Base-by-base conservation (phyloP, 2,888 invertebrate genomes). In the Eutolmus rufibarbis region DNA sequence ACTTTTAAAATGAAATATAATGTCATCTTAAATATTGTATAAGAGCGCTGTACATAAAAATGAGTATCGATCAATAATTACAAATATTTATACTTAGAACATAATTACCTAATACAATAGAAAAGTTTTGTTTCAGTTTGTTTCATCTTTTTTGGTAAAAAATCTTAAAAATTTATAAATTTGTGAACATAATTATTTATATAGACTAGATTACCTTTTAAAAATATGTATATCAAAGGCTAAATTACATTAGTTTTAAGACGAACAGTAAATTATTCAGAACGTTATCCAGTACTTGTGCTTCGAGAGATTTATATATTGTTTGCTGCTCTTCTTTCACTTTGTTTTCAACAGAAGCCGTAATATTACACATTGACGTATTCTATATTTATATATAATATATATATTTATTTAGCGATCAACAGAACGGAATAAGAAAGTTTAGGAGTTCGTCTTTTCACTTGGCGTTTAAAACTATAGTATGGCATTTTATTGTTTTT, bases 191-290 rank as follows among this genome's bases (percentile, higher is more conserved):
- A 87, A 88, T 66, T 82, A 76, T 57, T 86, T 86, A 77, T 88
- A 88, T 87, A 87, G 88, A 88, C 88, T 88, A 88, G 88, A 88
- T 88, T 88, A 88, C 51, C 86, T 78, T 88, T 87, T 86, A 88
- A 87, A 87, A 87, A 88, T 88, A 87, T 87, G 78, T 84, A 81
- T 88, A 87, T 88, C 88, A 85, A 88, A 88, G 88, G 88, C 87
- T 88, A 88, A 85, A 87, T 87, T 88, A 78, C 40, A 78, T 87
- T 78, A 87, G 46, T 85, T 85, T 84, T 74, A 74, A 85, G 85
- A 85, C 85, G 85, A 85, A 85, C 85, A 46, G 74, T 46, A 85
- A 85, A 85, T 74, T 74, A 85, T 74, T 23, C 74, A 46, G 46
- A 46, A 84, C 57, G 34, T 74, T 37, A 85, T 82, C 57, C 57